Evolutionary conservation across 2,888 invertebrate species (phyloP).

Genomic region (Sphecodes monilicornis): DNA sequence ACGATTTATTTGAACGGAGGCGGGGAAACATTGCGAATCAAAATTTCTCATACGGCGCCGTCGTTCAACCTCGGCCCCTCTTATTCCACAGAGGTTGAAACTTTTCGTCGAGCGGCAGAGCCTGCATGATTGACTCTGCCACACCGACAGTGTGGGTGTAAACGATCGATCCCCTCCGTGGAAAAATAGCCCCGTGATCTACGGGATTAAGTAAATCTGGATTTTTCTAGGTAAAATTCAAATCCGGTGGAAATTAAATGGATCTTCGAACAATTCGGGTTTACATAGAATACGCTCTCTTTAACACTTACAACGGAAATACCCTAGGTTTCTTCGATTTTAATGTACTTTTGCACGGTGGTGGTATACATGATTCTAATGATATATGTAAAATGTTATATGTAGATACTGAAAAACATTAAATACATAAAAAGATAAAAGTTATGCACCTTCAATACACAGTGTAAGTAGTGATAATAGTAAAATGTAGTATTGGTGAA

Average conservation of each 20-base stretch:
- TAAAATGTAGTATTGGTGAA: too few relatives aligned
- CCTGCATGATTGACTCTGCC: constrained; percentile 6
- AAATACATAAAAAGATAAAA: too few relatives aligned
- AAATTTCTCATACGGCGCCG: constrained; percentile 62
- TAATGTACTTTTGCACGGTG: too few relatives aligned
- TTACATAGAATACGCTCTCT: not conserved
- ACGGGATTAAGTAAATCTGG: not conserved
- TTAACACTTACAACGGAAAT: too few relatives aligned
- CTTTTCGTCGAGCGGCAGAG: constrained; percentile 24
- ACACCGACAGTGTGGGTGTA: not conserved
- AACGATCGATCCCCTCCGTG: constrained; percentile 11
- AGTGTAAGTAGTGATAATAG: too few relatives aligned
- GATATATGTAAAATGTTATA: too few relatives aligned
- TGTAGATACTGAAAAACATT: too few relatives aligned
- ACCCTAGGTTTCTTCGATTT: too few relatives aligned
- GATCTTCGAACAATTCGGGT: not conserved
- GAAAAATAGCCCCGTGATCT: not conserved
- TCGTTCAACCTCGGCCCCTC: constrained; percentile 37
- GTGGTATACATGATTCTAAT: too few relatives aligned
- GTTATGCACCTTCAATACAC: too few relatives aligned
- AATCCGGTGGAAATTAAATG: not conserved
- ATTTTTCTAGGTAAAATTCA: not conserved
- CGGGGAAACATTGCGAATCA: constrained; percentile 47
- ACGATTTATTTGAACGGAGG: constrained; percentile 47
- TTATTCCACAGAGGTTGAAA: constrained; percentile 36